Conservation (phyloP, 1,140 invertebrate species). For the Temnothorax longispinosus region DNA sequence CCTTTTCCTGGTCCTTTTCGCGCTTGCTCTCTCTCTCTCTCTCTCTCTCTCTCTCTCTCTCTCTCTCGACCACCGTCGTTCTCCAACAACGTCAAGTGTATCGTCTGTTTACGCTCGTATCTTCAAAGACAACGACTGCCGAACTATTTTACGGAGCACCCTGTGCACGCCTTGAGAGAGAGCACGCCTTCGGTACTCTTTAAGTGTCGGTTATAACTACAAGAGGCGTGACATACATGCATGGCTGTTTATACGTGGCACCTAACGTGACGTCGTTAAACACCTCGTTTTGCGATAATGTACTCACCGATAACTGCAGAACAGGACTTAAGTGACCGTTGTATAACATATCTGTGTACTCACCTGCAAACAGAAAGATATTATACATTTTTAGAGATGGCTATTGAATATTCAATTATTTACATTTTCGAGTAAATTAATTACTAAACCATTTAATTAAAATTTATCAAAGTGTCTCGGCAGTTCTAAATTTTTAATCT, state of each 20-base stretch:
- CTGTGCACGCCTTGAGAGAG: not conserved
- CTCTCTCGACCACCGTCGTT: constrained; percentile 61
- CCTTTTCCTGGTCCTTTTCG: constrained; percentile 27
- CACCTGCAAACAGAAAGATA: constrained; percentile 79
- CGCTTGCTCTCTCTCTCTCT: not conserved
- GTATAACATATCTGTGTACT: constrained; percentile 70
- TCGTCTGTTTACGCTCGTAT: constrained; percentile 84
- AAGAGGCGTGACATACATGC: not conserved
- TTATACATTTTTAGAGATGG: not conserved
- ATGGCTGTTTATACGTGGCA: not conserved
- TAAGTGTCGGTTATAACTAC: not conserved
- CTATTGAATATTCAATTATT: not conserved
- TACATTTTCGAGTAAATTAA: not conserved
- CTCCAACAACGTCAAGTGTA: constrained; percentile 73
- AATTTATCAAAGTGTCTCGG: not conserved
- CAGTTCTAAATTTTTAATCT: not conserved
- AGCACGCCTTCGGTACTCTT: not conserved
- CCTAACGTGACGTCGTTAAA: not conserved
- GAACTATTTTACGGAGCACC: constrained; percentile 65
- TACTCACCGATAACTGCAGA: constrained; percentile 66
- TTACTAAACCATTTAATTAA: not conserved
- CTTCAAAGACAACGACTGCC: constrained; percentile 74
- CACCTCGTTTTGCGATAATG: constrained; percentile 51
- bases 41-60: not conserved
- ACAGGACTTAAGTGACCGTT: constrained; percentile 61